phyloP scores from a whole-genome alignment of 2,888 invertebrate species.

The Yponomeuta sedellus region DNA sequence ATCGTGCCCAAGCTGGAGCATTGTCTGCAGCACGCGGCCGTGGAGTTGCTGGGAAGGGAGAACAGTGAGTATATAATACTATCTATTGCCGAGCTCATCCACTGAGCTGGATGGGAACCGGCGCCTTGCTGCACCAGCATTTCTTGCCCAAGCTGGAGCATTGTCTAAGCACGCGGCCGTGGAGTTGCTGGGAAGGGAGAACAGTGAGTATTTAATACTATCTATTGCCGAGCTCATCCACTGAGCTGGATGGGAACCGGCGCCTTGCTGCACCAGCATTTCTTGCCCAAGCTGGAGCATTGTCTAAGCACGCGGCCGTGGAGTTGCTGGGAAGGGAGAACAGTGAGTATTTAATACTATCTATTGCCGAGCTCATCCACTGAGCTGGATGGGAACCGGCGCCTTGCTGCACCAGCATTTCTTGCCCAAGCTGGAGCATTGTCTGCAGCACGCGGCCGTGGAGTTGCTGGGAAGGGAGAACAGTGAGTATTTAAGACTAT shows the following conservation, averaged over 20 bases:
- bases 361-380: conserved; percentile 82
- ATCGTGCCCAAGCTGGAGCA: conserved; percentile 92
- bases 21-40: conserved; percentile 72
- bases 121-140: conserved; percentile 86
- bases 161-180: conserved; percentile 72
- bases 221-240: conserved; percentile 78
- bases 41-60: conserved; percentile 55
- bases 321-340: conserved; percentile 56
- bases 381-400: conserved; percentile 74
- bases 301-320: conserved; percentile 71
- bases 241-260: conserved; percentile 78
- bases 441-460: conserved; percentile 70
- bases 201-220: conserved; percentile 32
- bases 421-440: conserved; percentile 89
- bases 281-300: conserved; percentile 91
- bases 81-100: conserved; percentile 72
- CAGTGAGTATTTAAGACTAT: conserved; percentile 30
- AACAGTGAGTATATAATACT: conserved; percentile 35
- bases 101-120: conserved; percentile 80
- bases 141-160: conserved; percentile 92
- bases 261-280: conserved; percentile 87
- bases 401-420: conserved; percentile 89
- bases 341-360: conserved; percentile 31
- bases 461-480: conserved; percentile 56
- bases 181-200: conserved; percentile 53